phyloP scores from a whole-genome alignment of 2,113 vertebrate genomes.

The Cyanocitta stelleri region DNA sequence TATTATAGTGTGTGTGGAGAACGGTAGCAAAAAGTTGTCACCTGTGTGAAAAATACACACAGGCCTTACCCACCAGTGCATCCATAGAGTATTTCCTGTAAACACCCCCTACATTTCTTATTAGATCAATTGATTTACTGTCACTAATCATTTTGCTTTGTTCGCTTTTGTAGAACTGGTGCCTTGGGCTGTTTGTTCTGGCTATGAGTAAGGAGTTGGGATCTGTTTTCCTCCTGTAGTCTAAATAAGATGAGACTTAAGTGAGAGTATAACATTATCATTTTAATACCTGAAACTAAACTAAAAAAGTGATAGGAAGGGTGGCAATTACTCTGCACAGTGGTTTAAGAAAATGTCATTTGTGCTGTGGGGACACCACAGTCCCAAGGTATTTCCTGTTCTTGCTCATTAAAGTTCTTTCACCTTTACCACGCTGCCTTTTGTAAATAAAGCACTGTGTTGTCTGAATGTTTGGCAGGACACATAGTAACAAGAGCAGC shows the following conservation, averaged over 20 bases:
- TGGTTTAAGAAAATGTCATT: not conserved
- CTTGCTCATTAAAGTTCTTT: not conserved
- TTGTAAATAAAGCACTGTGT: not conserved
- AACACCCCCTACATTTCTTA: not conserved
- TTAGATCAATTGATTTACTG: not conserved
- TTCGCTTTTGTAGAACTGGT: not conserved
- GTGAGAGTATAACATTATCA: not conserved
- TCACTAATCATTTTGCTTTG: not conserved
- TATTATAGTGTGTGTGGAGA: not conserved
- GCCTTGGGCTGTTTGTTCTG: not conserved
- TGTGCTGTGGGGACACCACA: not conserved
- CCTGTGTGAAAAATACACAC: not conserved
- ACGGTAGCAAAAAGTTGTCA: not conserved
- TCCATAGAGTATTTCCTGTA: not conserved
- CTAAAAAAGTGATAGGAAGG: not conserved
- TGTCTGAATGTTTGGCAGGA: slow-evolving; percentile 3
- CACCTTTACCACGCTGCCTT: not conserved
- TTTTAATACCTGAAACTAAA: not conserved
- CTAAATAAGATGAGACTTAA: not conserved
- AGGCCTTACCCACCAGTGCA: not conserved
- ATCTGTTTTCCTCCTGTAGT: not conserved
- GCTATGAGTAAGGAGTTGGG: not conserved
- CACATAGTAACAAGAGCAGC: not conserved
- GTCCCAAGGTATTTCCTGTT: not conserved
- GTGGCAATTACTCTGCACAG: not conserved